A percentile compares a stretch with the other conserved stretches of the same genome.
Evolutionary conservation across 2,797 vertebrate species (phyloP).

Genomic region (Sebastes iracundus): DNA sequence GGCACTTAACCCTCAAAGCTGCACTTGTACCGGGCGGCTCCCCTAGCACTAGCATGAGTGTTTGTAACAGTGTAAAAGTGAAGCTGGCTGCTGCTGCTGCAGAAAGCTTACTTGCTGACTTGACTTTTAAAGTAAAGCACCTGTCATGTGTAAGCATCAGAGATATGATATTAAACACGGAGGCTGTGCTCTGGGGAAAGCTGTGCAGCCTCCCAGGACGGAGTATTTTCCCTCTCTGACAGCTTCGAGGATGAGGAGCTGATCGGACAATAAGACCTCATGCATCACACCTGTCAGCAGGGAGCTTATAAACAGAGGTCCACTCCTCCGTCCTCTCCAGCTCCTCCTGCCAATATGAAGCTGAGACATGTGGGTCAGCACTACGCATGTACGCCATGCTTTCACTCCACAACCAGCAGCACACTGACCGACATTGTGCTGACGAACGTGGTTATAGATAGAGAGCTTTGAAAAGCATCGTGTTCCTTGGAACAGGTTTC

Average conservation of each 20-base stretch:
- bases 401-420: slow-evolving; percentile 28
- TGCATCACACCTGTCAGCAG: slow-evolving; percentile 44
- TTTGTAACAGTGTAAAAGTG: slow-evolving; percentile 1
- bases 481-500: slow-evolving; percentile 11
- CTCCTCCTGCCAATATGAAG: background rate
- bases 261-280: slow-evolving; percentile 19
- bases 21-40: background rate
- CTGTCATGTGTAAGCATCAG: slow-evolving; percentile 36
- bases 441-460: background rate
- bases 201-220: slow-evolving; percentile 9
- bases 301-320: slow-evolving; percentile 15
- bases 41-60: background rate
- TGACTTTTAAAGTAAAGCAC: slow-evolving; percentile 41
- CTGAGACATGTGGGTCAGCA: slow-evolving; percentile 32
- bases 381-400: background rate
- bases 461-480: slow-evolving; percentile 19
- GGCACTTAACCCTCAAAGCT: slow-evolving; percentile 1
- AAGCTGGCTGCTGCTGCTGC: background rate
- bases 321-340: background rate
- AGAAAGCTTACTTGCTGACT: slow-evolving; percentile 33
- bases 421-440: slow-evolving; percentile 32
- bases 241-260: slow-evolving; percentile 32
- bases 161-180: slow-evolving; percentile 26
- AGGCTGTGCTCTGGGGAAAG: slow-evolving; percentile 1
- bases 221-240: slow-evolving; percentile 45